These are phyloP conservation scores for Aplidium turbinatum DNA, from an alignment of 23 tunicate species.

Conservation along the genomic window DNA sequence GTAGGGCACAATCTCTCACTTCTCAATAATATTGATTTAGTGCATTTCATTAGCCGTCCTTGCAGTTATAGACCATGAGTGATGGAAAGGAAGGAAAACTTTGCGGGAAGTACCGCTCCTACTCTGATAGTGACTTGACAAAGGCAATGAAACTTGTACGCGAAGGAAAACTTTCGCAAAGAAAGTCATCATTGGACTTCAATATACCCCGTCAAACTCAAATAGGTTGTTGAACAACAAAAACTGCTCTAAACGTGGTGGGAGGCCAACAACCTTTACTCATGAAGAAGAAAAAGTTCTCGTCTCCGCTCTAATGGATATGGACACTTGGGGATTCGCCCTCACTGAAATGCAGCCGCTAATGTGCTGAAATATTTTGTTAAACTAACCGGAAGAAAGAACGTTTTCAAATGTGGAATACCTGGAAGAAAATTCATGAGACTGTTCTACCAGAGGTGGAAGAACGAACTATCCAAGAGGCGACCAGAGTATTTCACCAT, in stretches of 20 bases:
- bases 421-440: constrained; percentile 14
- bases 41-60: no score
- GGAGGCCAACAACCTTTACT: constrained; percentile 1
- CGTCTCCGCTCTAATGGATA: constrained; percentile 1
- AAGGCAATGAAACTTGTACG: no score
- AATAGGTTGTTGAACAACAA: no score
- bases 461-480: not conserved
- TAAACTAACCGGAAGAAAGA: not conserved
- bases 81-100: no score
- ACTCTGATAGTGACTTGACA: no score
- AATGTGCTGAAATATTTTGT: not conserved
- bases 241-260: constrained; percentile 1
- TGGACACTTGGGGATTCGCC: constrained; percentile 10
- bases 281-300: constrained; percentile 4
- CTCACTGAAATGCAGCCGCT: constrained; percentile 7
- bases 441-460: constrained; percentile 1
- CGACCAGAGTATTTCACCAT: constrained; percentile 12
- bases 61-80: no score
- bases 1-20: no score
- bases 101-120: no score
- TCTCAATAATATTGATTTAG: no score
- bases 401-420: not conserved
- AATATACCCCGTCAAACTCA: no score
- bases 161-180: no score
- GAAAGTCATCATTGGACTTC: no score